These are phyloP conservation scores for Cisticola juncidis DNA, from an alignment of 2,113 vertebrate species.

Conservation along the genomic window DNA sequence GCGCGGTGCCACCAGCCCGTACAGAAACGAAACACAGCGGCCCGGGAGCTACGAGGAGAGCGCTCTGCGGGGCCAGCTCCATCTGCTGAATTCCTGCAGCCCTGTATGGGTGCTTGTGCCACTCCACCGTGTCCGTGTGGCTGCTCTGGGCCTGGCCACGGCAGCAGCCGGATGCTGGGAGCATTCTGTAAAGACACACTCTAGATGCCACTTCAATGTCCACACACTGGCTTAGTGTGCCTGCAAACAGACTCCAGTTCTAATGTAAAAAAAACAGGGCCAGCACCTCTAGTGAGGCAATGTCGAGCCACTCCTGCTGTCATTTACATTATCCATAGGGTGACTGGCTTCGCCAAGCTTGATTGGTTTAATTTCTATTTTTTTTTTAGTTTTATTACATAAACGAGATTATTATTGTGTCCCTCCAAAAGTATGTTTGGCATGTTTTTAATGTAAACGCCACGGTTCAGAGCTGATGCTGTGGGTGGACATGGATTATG, in stretches of 20 bases:
- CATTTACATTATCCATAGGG: neutral
- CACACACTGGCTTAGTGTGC: neutral
- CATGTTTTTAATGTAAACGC: neutral
- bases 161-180: neutral
- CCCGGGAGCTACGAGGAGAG: neutral
- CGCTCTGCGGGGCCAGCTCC: neutral
- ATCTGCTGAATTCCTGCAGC: neutral
- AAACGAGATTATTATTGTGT: neutral
- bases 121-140: accelerated
- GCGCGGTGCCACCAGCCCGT: neutral
- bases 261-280: no score
- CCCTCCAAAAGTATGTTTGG: neutral
- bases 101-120: neutral
- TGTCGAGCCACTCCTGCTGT: accelerated
- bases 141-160: neutral
- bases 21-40: accelerated
- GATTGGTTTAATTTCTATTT: neutral
- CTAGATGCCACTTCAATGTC: neutral
- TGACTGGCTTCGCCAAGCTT: neutral
- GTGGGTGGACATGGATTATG: neutral
- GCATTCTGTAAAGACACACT: neutral
- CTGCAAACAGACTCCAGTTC: no score
- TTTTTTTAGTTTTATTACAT: neutral
- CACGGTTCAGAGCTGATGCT: neutral
- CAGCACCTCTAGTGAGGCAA: neutral